Conservation (phyloP, 1,140 invertebrate species). For the Campoletis sonorensis region DNA sequence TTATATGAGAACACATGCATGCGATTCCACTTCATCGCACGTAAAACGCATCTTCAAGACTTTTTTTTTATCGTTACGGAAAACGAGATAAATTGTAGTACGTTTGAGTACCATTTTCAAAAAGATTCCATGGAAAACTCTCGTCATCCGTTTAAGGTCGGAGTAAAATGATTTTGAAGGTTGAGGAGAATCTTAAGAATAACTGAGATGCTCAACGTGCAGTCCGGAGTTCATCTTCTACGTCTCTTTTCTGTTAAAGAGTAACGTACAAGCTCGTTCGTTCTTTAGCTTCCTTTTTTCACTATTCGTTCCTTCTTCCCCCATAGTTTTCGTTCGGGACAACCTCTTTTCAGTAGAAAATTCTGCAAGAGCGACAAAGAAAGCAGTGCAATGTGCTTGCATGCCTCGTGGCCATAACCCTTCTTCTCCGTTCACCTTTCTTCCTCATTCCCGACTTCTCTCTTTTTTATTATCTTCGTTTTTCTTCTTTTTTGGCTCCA, state of each 20-base stretch:
- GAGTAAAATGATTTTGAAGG: conserved; percentile 51
- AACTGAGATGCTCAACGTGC: background rate
- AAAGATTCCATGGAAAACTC: too few species aligned
- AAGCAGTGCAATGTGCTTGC: background rate
- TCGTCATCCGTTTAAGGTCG: too few species aligned
- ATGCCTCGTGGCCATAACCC: conserved; percentile 40
- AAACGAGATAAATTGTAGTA: background rate
- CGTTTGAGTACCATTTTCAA: too few species aligned
- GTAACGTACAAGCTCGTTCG: conserved; percentile 47
- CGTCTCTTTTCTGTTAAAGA: conserved; percentile 22
- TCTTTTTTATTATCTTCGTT: conserved; percentile 19
- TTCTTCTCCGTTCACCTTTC: conserved; percentile 38
- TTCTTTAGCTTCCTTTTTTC: background rate
- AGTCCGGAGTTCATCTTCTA: conserved; percentile 17
- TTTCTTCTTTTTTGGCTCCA: conserved; percentile 4
- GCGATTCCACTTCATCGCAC: background rate
- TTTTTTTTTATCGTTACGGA: background rate
- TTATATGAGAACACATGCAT: too few species aligned
- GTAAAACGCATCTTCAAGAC: background rate
- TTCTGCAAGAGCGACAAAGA: conserved; percentile 6
- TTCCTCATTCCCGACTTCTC: conserved; percentile 31
- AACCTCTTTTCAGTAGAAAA: conserved; percentile 32
- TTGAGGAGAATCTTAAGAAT: conserved; percentile 62
- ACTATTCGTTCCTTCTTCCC: background rate
- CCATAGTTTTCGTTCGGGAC: background rate